These are phyloP conservation scores for Drosophila atripex DNA, from an alignment of 2,888 invertebrate species.

Conservation along the genomic window DNA sequence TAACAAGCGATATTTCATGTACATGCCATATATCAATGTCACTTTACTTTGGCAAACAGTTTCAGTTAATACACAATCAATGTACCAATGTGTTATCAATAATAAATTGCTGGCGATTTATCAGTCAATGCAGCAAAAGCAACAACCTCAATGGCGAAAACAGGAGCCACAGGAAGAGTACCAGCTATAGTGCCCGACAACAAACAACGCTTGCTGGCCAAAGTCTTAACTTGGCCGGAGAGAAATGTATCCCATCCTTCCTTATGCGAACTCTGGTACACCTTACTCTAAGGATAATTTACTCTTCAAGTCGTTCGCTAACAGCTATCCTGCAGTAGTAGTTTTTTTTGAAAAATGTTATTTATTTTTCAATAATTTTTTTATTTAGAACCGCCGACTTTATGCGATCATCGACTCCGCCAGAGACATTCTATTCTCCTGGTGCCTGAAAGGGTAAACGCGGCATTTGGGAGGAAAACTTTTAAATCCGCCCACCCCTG, in stretches of 20 bases:
- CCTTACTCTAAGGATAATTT: background rate
- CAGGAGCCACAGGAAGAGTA: conserved; percentile 3
- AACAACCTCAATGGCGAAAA: conserved; percentile 20
- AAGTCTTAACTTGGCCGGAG: conserved; percentile 47
- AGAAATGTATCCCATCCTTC: background rate
- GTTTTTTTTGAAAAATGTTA: background rate
- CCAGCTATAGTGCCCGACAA: conserved; percentile 35
- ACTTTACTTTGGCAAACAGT: conserved; percentile 80
- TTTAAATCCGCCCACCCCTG: conserved; percentile 63
- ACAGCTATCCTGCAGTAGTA: background rate
- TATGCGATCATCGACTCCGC: conserved; percentile 12
- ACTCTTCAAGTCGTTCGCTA: background rate
- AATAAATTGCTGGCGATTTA: conserved; percentile 79
- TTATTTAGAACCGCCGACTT: no score
- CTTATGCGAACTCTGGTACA: background rate
- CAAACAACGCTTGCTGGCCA: conserved; percentile 36
- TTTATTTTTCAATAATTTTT: conserved; percentile 8
- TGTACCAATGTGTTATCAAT: conserved; percentile 80
- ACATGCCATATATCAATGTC: conserved; percentile 78
- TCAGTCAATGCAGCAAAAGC: conserved; percentile 66
- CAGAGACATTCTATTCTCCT: conserved; percentile 48
- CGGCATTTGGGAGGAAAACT: conserved; percentile 37
- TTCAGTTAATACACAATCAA: conserved; percentile 80
- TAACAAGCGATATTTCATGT: conserved; percentile 77
- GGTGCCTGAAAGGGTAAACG: conserved; percentile 39